Conservation (phyloP, 1,140 invertebrate species). For the Polypedilum vanderplanki region DNA sequence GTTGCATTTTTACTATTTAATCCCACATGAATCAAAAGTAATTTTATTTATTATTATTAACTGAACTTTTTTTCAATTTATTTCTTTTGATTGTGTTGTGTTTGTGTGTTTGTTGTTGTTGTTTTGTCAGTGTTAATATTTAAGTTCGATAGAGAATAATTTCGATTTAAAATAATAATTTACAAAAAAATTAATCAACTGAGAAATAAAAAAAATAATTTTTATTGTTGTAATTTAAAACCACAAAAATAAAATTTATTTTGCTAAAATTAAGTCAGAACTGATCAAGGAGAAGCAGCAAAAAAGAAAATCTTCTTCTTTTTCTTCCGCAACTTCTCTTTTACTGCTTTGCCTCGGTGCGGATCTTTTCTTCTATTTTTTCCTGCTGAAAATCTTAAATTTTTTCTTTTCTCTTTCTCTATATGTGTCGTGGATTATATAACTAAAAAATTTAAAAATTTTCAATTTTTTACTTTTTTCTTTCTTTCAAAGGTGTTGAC, state of each 20-base stretch:
- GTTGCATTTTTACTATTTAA: slow-evolving; percentile 5
- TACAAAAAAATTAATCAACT: neutral
- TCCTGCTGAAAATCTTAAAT: neutral
- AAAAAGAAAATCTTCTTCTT: neutral
- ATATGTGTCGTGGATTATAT: neutral
- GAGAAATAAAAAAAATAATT: neutral
- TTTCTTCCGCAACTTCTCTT: neutral
- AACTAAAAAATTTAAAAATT: neutral
- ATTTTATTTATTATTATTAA: too few relatives aligned
- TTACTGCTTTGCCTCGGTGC: neutral
- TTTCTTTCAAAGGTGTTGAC: neutral
- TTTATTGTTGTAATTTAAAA: neutral
- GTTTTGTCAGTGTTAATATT: neutral
- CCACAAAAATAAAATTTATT: neutral
- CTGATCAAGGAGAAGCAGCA: neutral
- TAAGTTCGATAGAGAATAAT: neutral
- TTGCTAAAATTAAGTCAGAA: neutral
- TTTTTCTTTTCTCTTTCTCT: neutral
- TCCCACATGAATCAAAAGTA: neutral
- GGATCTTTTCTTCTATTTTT: slow-evolving; percentile 19
- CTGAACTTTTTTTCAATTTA: too few relatives aligned
- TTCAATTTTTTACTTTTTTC: neutral
- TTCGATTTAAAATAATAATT: neutral
- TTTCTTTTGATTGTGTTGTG: neutral
- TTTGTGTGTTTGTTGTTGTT: neutral